Base-by-base conservation (phyloP, 1,140 invertebrate species). In the Macrobrachium rosenbergii region DNA sequence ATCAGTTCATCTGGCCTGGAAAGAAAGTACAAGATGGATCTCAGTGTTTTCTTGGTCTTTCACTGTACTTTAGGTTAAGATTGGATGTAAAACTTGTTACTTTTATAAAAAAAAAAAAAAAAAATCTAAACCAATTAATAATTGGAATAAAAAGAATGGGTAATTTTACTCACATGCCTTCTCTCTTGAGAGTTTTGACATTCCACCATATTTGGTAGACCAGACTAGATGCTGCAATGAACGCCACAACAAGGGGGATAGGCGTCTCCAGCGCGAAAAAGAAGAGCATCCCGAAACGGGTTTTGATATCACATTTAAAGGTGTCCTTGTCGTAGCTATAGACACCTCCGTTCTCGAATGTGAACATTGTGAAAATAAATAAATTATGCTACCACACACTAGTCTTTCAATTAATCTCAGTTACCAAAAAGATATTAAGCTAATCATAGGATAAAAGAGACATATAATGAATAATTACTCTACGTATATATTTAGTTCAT, bases 151-250 rank as follows among this genome's bases (percentile, higher is more conserved):
- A 69, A 69, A 69, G 0, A 69, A 5, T 69, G 8, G 16, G n/a
- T 12, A 52, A 12, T 23, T 17, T 62, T 60, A 52, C 43, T n/a
- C 62, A 79, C 77, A 79, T 79, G 21, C 62, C n/a, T 16, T n/a
- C 17, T 3, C 52, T 28, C 23, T 60, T 6, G 7, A 79, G 77
- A 3, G 52, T 52, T 37, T 52, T 60, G 52, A 60, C 62, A 60
- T 79, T 79, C n/a, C 11, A n/a, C 81, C 81, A 83, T 16, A 83
- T 28, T 67, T 83, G 81, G 67, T 73, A 83, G 2, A 83, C 58
- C 45, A 83, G 72, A 59, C 67, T 83, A 16, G 43, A 21, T 0
- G 43, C 37, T 45, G 64, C 81, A 43, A 60, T 69, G 17, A 69
- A 45, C 67, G 73, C 58, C 17, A 60, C n/a, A 16, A 59, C 3